Conservation (phyloP, 1,140 invertebrate species). For the Nephila pilipes region DNA sequence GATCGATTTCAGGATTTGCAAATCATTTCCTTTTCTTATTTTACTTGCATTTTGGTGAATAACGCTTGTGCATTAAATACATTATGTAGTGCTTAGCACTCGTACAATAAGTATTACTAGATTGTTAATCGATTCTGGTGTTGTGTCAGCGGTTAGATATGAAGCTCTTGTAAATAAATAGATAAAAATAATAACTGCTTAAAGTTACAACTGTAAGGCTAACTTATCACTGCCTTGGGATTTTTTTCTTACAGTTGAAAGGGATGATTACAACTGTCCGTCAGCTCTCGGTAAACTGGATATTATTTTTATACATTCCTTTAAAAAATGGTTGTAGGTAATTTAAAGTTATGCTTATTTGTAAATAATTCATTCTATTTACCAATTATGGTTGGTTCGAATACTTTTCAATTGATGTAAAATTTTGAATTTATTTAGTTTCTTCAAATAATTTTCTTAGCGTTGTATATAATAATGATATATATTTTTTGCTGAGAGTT, state of each 20-base stretch:
- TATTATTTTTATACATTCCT: background rate
- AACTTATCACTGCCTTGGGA: conserved; percentile 67
- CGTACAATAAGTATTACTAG: background rate
- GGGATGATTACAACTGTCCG: background rate
- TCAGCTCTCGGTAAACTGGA: background rate
- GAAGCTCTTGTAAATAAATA: conserved; percentile 18
- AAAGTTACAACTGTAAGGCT: conserved; percentile 62
- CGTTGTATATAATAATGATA: background rate
- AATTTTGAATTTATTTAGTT: too few species aligned
- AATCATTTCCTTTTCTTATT: too few species aligned
- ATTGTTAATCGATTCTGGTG: background rate
- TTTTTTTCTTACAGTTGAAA: conserved; percentile 31
- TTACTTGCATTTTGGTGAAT: too few species aligned
- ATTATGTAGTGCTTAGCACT: background rate
- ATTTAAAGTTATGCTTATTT: background rate
- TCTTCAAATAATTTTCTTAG: background rate
- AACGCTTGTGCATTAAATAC: background rate
- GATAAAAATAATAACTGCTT: conserved; percentile 2
- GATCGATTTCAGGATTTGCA: too few species aligned
- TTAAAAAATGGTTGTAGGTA: background rate
- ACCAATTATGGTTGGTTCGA: too few species aligned
- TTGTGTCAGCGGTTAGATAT: background rate
- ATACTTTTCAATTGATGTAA: too few species aligned
- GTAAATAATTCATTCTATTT: background rate
- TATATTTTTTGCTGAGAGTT: background rate